These are phyloP conservation scores for Drosophila lacteicornis DNA, from an alignment of 1,140 invertebrate genomes.

Conservation along the genomic window DNA sequence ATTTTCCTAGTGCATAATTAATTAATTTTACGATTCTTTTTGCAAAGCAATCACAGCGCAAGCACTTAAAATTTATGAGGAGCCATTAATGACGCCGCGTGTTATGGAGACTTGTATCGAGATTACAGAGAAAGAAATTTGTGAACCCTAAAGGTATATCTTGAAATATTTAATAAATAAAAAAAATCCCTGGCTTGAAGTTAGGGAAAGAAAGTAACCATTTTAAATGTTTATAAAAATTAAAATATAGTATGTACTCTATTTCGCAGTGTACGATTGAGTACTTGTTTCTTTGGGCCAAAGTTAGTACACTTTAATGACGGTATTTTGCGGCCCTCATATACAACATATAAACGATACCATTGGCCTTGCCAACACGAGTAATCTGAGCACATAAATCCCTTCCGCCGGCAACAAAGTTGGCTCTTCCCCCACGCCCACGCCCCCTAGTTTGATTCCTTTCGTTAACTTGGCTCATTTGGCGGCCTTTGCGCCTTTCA, in stretches of 20 bases:
- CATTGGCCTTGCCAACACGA: slow-evolving; percentile 37
- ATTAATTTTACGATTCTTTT: slow-evolving; percentile 43
- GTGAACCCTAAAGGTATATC: too few species aligned
- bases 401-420: slow-evolving; percentile 42
- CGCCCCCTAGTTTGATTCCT: slow-evolving; percentile 5
- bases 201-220: too few species aligned
- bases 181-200: too few species aligned
- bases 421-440: neutral
- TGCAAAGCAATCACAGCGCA: slow-evolving; percentile 42
- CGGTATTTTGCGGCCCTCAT: slow-evolving; percentile 51
- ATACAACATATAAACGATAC: slow-evolving; percentile 69
- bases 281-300: slow-evolving; percentile 14
- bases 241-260: too few species aligned
- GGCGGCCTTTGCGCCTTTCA: slow-evolving; percentile 60
- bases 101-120: slow-evolving; percentile 13
- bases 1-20: slow-evolving; percentile 45
- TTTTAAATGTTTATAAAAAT: too few species aligned
- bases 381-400: slow-evolving; percentile 74
- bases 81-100: slow-evolving; percentile 34
- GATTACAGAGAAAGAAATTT: slow-evolving; percentile 7
- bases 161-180: too few species aligned
- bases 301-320: slow-evolving; percentile 59
- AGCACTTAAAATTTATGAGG: slow-evolving; percentile 49
- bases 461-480: slow-evolving; percentile 41
- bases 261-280: neutral